Base-by-base conservation (phyloP, 2,888 invertebrate species). In the Lottia scabra region DNA sequence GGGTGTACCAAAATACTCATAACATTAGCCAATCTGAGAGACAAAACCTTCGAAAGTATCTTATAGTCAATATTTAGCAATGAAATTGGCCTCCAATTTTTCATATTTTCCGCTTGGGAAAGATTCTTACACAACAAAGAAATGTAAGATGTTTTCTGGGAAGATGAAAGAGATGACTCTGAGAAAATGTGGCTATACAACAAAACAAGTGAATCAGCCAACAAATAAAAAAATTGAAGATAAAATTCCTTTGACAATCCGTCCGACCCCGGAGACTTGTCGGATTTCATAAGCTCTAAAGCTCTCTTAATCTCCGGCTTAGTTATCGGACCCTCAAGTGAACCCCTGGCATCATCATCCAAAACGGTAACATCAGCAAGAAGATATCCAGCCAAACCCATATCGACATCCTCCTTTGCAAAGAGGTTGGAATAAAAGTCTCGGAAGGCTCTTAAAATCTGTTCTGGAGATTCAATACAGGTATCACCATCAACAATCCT, bases 31-130 rank as follows among this genome's bases (percentile, higher is more conserved):
- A 81, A 67, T 6, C 80, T 16, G 48, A 73, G 79, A 15, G 76
- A 43, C 16, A 80, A 44, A 15, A 74, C 30, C 75, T 81, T 81
- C 1, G 80, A 78, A 6, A 81, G 38, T 63, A 80, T 76, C 73
- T 81, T 80, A 19, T 78, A 71, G 68, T 81, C 80, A 19, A 76
- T 45, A 74, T 80, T 78, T 27, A 81, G 65, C 8, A 80, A 64
- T 8, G 79, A 79, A 30, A 81, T 81, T 2, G 80, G 81, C 10
- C 80, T 56, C 67, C 77, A 81, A 64, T 73, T 73, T 72, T 79
- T 78, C 66, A 81, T 67, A 69, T 73, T 26, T 13, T 67, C 38
- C 6, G 71, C 45, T 19, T 78, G 67, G 44, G 48, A 30, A 27
- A n/a, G 43, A 68, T 80, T 78, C 77, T 80, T 80, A 70, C 78